Percentiles rank a stretch among this genome's conserved stretches.
Evolutionary conservation across 2,113 vertebrate species (phyloP).

Genomic region (Syrmaticus mikado): DNA sequence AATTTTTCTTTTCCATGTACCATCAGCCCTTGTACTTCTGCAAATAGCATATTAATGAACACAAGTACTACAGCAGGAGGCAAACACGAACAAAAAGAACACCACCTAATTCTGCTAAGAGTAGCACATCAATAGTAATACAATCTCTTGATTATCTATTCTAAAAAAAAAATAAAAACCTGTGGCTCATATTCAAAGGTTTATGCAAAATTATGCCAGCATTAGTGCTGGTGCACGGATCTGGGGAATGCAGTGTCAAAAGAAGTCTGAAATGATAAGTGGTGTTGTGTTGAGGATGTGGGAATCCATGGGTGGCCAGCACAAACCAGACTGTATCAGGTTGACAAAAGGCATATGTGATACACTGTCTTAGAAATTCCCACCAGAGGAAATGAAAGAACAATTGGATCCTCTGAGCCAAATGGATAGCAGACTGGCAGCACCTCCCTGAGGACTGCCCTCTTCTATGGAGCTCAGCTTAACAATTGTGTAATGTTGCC

Average conservation of each 20-base stretch:
- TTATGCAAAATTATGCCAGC: background rate
- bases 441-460: background rate
- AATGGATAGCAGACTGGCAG: background rate
- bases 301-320: background rate
- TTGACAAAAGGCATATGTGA: background rate
- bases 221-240: background rate
- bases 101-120: background rate
- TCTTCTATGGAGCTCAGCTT: background rate
- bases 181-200: background rate
- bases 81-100: background rate
- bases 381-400: background rate
- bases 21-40: background rate
- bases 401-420: background rate
- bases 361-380: background rate
- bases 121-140: background rate
- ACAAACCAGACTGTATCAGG: background rate
- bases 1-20: background rate
- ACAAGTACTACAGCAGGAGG: background rate
- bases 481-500: background rate
- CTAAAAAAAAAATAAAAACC: background rate
- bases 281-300: accelerated
- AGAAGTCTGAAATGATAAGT: background rate
- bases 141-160: background rate
- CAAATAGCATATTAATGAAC: background rate
- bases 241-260: accelerated